Conservation (phyloP, 2,888 invertebrate species). For the Cryptocephalus moraei region DNA sequence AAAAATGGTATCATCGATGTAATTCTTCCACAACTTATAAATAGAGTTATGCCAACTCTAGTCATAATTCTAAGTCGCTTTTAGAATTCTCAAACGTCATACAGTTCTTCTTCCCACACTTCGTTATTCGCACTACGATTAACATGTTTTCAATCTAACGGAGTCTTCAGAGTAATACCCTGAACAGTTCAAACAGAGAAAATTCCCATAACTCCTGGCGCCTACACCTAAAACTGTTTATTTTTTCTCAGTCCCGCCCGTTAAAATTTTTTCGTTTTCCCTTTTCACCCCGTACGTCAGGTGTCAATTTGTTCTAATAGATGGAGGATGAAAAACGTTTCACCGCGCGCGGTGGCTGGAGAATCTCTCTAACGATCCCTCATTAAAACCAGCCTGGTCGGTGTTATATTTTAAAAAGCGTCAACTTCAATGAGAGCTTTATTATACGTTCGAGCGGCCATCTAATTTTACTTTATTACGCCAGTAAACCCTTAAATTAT, state of each 20-base stretch:
- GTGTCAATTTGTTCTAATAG: conserved; percentile 44
- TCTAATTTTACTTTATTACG: conserved; percentile 22
- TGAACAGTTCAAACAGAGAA: not conserved
- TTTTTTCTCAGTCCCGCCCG: not conserved
- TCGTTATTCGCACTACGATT: no score
- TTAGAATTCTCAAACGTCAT: no score
- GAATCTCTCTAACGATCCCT: conserved; percentile 28
- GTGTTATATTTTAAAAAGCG: conserved; percentile 24
- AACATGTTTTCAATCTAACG: no score
- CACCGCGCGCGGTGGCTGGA: conserved; percentile 9
- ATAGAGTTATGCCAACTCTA: no score
- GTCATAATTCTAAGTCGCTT: no score
- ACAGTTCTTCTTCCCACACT: no score
- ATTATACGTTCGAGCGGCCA: conserved; percentile 18
- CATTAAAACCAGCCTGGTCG: conserved; percentile 27
- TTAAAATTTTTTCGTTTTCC: conserved; percentile 15
- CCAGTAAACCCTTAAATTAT: not conserved
- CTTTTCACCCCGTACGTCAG: conserved; percentile 32
- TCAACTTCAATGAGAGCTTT: conserved; percentile 20
- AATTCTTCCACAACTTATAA: no score
- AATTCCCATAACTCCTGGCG: no score
- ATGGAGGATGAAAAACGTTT: conserved; percentile 28
- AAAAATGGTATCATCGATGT: no score
- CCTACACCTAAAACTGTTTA: no score
- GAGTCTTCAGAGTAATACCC: no score